phyloP scores from a whole-genome alignment of 2,888 invertebrate genomes.

The Latheticus oryzae region DNA sequence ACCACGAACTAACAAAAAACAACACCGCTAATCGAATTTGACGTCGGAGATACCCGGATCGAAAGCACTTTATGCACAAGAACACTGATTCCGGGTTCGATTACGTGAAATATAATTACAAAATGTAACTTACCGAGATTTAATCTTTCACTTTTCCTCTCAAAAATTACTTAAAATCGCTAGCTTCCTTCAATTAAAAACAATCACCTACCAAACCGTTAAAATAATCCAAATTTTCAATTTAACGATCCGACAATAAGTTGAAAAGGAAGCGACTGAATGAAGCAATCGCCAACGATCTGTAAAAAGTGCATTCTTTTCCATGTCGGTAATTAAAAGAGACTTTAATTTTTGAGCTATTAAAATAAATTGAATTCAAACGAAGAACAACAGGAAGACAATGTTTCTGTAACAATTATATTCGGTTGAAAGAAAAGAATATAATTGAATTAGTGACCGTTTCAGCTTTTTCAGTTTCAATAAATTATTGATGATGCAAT shows the following conservation, averaged over 20 bases:
- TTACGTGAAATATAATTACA: no score
- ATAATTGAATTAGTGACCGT: neutral
- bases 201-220: no score
- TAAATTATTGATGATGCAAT: conserved; percentile 17
- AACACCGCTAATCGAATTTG: conserved; percentile 31
- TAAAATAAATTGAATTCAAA: no score
- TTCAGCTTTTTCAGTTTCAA: conserved; percentile 4
- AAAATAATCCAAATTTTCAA: conserved; percentile 3
- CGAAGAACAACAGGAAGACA: conserved; percentile 5
- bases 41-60: neutral
- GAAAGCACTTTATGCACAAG: conserved; percentile 12
- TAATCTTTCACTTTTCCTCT: no score
- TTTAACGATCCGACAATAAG: conserved; percentile 3
- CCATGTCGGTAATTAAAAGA: conserved; percentile 7
- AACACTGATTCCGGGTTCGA: no score
- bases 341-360: neutral
- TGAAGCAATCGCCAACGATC: conserved; percentile 8
- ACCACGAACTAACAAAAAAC: conserved; percentile 16
- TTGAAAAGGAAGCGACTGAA: no score
- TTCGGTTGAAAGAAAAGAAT: conserved; percentile 4
- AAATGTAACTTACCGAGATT: no score
- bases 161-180: no score
- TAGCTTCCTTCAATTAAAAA: no score
- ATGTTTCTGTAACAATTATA: conserved; percentile 1
- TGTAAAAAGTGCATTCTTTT: conserved; percentile 16